Percentiles rank a stretch among this genome's conserved stretches.
phyloP scores from a whole-genome alignment of 2,797 vertebrate genomes.

The Linurgus olivaceus region DNA sequence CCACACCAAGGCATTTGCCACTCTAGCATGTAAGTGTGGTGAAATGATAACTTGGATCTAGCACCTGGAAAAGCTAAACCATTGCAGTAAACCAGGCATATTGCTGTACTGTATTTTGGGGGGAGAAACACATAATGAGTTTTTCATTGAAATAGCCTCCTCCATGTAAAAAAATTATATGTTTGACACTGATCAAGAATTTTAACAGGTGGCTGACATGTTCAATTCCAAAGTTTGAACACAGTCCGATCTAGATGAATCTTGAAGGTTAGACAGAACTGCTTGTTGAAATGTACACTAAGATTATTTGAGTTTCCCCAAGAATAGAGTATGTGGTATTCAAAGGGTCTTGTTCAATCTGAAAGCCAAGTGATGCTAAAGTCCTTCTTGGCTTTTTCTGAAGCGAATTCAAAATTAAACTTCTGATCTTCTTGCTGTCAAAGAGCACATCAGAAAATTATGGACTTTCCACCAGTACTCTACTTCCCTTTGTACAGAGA shows the following conservation, averaged over 20 bases:
- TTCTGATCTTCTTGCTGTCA: neutral
- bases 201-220: neutral
- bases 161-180: neutral
- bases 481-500: neutral
- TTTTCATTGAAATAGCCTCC: neutral
- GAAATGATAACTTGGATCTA: neutral
- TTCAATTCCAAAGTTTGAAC: neutral
- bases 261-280: neutral
- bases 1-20: neutral
- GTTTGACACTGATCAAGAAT: neutral
- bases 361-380: neutral
- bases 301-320: neutral
- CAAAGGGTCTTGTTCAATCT: neutral
- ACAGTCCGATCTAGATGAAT: neutral
- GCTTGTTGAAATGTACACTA: neutral
- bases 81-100: neutral
- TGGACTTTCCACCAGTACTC: constrained; percentile 4
- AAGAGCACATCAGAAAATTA: neutral
- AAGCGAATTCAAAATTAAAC: neutral
- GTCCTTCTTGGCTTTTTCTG: neutral
- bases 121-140: neutral
- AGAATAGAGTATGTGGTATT: neutral
- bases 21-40: neutral
- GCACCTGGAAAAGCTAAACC: neutral
- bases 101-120: neutral